Base-by-base conservation (phyloP, 2,797 vertebrate genomes). In the Aotus griseimembra region DNA sequence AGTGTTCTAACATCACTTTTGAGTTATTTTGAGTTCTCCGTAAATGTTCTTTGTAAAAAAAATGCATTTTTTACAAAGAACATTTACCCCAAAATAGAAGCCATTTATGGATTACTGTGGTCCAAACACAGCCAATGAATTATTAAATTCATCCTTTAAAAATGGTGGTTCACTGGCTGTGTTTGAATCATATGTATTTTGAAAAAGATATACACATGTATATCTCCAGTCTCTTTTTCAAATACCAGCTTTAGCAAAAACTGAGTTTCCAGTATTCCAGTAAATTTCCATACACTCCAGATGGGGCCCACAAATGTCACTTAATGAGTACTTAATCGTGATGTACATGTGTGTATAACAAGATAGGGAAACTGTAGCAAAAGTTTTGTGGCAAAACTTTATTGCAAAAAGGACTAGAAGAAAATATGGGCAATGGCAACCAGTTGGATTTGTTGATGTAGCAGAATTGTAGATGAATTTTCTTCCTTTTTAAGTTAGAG, bases 361-460 rank as follows among this genome's bases (percentile, higher is more conserved):
- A 67, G 4, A 12, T 39, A n/a, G 41, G 61, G 46, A 84, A 94
- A 5, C n/a, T 9, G 6, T 55, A 39, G 48, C 41, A 95, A 72
- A 93, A 83, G 46, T 70, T 86, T 94, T 93, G 15, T 57, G 30
- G n/a, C 58, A 83, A 93, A 86, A 85, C n/a, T 84, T 92, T 52
- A 9, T 50, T 30, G 19, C 41, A 33, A 79, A 93, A 36, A n/a
- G 9, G 1, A 12, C 30, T 33, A 55, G 92, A 96, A 92, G 83
- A 79, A 96, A 96, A 94, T 20, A 36, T 24, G 10, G 28, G 26
- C 4, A 22, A 72, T 39, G 5, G 84, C 93, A 96, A 83, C 14
- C 33, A 11, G 10, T 72, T 57, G 2, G 46, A 86, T 72, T 50
- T 86, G 33, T 67, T 88, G 55, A 67, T 0, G 2, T 13, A n/a